Conservation (phyloP, 2,113 vertebrate species). For the Lepus timidus region DNA sequence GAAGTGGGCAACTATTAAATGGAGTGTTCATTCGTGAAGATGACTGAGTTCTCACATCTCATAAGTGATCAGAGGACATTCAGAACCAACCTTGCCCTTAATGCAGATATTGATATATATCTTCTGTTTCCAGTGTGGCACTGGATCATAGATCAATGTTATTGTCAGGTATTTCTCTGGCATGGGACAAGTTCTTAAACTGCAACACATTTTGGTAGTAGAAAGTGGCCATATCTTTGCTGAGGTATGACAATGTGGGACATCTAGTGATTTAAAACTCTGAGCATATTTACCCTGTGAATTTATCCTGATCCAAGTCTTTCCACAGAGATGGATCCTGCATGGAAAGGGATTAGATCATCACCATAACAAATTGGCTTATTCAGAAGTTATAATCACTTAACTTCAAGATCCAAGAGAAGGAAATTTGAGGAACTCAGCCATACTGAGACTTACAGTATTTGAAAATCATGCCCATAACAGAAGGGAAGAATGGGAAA, state of each 20-base stretch:
- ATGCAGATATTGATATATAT: background rate
- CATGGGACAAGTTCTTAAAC: background rate
- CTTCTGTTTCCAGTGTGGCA: background rate
- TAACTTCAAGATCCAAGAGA: background rate
- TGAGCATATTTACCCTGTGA: background rate
- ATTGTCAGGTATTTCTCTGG: background rate
- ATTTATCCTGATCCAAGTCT: background rate
- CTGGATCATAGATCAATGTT: background rate
- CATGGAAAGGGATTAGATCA: background rate
- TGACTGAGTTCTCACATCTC: background rate
- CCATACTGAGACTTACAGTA: background rate
- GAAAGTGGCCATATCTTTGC: background rate
- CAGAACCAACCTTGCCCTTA: background rate
- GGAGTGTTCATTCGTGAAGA: background rate
- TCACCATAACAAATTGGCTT: background rate
- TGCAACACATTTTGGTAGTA: background rate
- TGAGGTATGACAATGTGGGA: background rate
- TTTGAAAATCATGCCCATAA: background rate
- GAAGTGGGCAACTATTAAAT: background rate
- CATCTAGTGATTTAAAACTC: slow-evolving; percentile 29
- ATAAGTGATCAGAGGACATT: background rate
- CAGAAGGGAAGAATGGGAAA: background rate
- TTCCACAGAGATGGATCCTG: background rate
- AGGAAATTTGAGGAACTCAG: background rate
- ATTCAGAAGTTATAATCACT: background rate